Conservation (phyloP, 2,888 invertebrate species). For the Hydriomena furcata region DNA sequence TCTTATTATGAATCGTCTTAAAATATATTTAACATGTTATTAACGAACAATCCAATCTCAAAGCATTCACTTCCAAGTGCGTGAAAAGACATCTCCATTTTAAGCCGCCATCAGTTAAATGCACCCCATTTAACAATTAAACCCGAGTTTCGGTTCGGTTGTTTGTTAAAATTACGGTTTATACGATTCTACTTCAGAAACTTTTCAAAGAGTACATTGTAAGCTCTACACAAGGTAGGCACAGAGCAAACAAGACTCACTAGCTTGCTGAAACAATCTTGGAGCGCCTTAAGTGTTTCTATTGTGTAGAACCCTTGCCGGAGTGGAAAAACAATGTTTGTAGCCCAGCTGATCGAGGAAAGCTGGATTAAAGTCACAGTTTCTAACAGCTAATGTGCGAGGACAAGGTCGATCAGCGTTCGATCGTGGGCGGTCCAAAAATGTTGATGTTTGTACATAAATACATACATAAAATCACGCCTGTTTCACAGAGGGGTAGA, state of each 20-base stretch:
- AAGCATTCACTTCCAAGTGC: constrained; percentile 10
- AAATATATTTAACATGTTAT: too few species aligned
- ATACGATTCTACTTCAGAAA: constrained; percentile 24
- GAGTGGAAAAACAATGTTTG: constrained; percentile 49
- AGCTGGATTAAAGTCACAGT: too few species aligned
- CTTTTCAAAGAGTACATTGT: constrained; percentile 27
- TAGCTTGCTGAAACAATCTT: constrained; percentile 28
- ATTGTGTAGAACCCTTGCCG: constrained; percentile 54
- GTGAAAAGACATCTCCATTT: constrained; percentile 7
- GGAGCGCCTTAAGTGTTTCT: constrained; percentile 47
- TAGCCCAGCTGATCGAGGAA: constrained; percentile 4
- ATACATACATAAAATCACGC: too few species aligned
- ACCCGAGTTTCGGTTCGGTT: constrained; percentile 15
- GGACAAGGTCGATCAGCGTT: too few species aligned
- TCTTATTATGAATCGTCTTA: too few species aligned
- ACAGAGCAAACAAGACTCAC: constrained; percentile 26
- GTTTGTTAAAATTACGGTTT: constrained; percentile 25
- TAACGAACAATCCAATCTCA: too few species aligned
- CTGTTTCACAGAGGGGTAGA: too few species aligned
- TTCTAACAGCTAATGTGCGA: too few species aligned
- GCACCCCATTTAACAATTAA: constrained; percentile 33
- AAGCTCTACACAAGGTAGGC: constrained; percentile 21
- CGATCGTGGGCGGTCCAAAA: too few species aligned
- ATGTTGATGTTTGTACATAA: too few species aligned
- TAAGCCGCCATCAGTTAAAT: constrained; percentile 21